Percentiles rank a stretch among this genome's conserved stretches.
phyloP scores from a whole-genome alignment of 2,113 vertebrate species.

The Archilochus colubris region DNA sequence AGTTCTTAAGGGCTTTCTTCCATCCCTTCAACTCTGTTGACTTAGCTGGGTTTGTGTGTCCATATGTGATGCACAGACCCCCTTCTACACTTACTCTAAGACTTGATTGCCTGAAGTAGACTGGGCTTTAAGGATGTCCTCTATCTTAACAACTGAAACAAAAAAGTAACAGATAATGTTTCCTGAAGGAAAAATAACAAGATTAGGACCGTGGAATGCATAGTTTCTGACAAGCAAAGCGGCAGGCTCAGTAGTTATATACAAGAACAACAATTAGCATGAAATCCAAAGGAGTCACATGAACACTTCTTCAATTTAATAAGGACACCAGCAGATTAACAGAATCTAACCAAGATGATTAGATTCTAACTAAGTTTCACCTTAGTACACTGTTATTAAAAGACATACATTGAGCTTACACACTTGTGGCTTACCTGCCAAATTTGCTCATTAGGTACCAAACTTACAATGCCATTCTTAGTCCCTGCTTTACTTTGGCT shows the following conservation, averaged over 20 bases:
- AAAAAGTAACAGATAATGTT: neutral
- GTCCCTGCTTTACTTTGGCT: neutral
- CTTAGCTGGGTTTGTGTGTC: neutral
- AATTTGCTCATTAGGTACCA: neutral
- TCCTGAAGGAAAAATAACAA: neutral
- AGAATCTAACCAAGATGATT: neutral
- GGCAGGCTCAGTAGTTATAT: neutral
- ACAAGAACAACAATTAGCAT: neutral
- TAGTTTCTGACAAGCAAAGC: neutral
- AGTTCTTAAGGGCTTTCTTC: neutral
- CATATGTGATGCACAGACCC: accelerated
- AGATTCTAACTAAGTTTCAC: neutral
- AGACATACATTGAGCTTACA: neutral
- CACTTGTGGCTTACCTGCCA: neutral
- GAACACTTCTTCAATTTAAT: neutral
- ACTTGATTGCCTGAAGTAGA: neutral
- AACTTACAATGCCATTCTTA: neutral
- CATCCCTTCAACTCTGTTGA: neutral
- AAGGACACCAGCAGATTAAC: neutral
- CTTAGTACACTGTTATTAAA: neutral
- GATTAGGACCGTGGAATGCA: neutral
- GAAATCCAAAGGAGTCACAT: neutral
- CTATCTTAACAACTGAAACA: neutral
- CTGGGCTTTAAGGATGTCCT: neutral
- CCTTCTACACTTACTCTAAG: neutral